phyloP scores from a whole-genome alignment of 2,113 vertebrate species.

The Lepisosteus oculatus region DNA sequence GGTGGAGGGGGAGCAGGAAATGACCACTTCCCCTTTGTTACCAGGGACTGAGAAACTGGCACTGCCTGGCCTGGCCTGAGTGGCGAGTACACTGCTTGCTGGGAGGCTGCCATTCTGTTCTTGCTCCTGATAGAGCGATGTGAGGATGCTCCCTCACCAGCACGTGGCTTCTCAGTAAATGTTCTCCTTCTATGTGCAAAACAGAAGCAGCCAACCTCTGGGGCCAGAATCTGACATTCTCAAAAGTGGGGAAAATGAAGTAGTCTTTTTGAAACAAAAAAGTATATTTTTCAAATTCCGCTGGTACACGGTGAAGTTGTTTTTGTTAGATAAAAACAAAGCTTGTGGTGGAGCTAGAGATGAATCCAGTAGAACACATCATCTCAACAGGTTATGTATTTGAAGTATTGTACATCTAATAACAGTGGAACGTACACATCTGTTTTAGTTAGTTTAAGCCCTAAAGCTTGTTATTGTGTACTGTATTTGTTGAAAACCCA shows the following conservation, averaged over 20 bases:
- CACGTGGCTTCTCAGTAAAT: slow-evolving; percentile 13
- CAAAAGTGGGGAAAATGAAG: neutral
- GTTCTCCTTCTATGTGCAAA: slow-evolving; percentile 6
- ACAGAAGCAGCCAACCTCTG: neutral
- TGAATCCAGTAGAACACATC: too few species aligned
- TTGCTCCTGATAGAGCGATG: slow-evolving; percentile 28
- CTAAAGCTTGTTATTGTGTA: too few species aligned
- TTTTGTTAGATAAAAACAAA: too few species aligned
- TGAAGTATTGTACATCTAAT: too few species aligned
- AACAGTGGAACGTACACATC: too few species aligned
- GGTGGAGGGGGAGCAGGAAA: slow-evolving; percentile 19
- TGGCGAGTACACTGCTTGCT: neutral
- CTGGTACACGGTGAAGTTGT: too few species aligned
- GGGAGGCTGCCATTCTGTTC: slow-evolving; percentile 30
- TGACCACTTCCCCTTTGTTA: slow-evolving; percentile 33
- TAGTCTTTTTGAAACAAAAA: neutral
- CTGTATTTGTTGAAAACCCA: too few species aligned
- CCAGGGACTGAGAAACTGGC: slow-evolving; percentile 35
- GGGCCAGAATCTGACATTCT: slow-evolving; percentile 3
- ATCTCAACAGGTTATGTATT: too few species aligned
- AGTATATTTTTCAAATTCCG: too few species aligned
- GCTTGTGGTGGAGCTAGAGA: too few species aligned
- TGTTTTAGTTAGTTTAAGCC: too few species aligned
- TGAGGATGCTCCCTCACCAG: slow-evolving; percentile 37
- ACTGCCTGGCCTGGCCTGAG: slow-evolving; percentile 38